Evolutionary conservation across 1,140 invertebrate genomes (phyloP).

Genomic region (Drosophila melanica): DNA sequence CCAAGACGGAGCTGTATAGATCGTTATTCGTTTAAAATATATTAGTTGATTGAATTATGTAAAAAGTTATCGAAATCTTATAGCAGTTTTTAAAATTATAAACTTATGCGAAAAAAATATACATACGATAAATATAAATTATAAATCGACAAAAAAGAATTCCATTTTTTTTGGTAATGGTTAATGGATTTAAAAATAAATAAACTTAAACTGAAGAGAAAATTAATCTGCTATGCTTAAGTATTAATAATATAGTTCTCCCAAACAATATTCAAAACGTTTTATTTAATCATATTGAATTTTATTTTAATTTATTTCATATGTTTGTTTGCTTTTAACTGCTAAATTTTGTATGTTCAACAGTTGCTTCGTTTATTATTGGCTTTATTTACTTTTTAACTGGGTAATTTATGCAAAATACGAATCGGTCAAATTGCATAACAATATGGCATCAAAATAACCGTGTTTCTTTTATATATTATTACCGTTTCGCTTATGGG

Average conservation of each 20-base stretch:
- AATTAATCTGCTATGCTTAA: too few species aligned
- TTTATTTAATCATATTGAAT: slow-evolving; percentile 50
- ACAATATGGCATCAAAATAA: slow-evolving; percentile 80
- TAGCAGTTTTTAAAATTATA: slow-evolving; percentile 13
- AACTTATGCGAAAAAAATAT: slow-evolving; percentile 7
- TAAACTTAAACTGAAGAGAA: too few species aligned
- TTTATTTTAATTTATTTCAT: slow-evolving; percentile 69
- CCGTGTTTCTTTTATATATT: slow-evolving; percentile 57
- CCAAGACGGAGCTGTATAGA: slow-evolving; percentile 91
- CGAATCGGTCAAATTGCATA: slow-evolving; percentile 66
- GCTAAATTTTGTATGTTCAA: slow-evolving; percentile 80
- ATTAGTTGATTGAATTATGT: slow-evolving; percentile 9
- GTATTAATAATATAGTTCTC: too few species aligned
- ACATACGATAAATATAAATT: background rate
- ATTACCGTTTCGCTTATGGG: slow-evolving; percentile 49
- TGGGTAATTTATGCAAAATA: slow-evolving; percentile 72
- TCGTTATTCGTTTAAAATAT: slow-evolving; percentile 91
- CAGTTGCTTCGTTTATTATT: slow-evolving; percentile 74
- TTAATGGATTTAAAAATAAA: too few species aligned
- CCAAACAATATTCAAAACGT: slow-evolving; percentile 1
- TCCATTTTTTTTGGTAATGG: background rate
- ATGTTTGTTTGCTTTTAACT: slow-evolving; percentile 70
- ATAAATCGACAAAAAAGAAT: slow-evolving; percentile 1
- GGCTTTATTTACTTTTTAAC: slow-evolving; percentile 61
- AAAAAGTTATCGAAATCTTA: slow-evolving; percentile 10